Conservation (phyloP, 2,113 vertebrate species). For the Dipodomys stephensi region DNA sequence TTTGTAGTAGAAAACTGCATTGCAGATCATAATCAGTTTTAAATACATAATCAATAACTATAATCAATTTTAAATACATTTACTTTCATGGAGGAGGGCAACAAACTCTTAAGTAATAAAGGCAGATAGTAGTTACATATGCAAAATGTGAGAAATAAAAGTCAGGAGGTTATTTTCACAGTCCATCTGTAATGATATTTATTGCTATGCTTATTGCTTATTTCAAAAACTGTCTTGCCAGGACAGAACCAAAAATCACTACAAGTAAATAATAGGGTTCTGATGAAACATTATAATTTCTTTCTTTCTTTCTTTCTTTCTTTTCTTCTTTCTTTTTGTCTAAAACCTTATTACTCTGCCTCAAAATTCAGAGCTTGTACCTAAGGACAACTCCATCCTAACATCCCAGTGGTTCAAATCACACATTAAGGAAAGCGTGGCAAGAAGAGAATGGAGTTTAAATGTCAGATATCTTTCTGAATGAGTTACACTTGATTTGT, state of each 20-base stretch:
- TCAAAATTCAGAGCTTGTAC: not conserved
- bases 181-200: constrained; percentile 53
- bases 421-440: not conserved
- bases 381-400: not conserved
- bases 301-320: constrained; percentile 67
- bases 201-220: constrained; percentile 62
- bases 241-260: constrained; percentile 74
- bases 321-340: not conserved
- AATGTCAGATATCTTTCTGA: not conserved
- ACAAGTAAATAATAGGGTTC: constrained; percentile 70
- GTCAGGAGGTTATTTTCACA: constrained; percentile 50
- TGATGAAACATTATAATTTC: constrained; percentile 62
- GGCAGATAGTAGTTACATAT: constrained; percentile 57
- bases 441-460: not conserved
- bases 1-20: not conserved
- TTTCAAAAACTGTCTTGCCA: constrained; percentile 57
- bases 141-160: constrained; percentile 12
- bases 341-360: not conserved
- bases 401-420: not conserved
- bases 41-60: not conserved
- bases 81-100: constrained; percentile 14
- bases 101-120: constrained; percentile 38
- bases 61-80: constrained; percentile 56
- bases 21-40: not conserved
- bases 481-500: not conserved